phyloP scores from a whole-genome alignment of 37 sponge, comb jelly and placozoan genomes.

The Dysidea cf. avara region DNA sequence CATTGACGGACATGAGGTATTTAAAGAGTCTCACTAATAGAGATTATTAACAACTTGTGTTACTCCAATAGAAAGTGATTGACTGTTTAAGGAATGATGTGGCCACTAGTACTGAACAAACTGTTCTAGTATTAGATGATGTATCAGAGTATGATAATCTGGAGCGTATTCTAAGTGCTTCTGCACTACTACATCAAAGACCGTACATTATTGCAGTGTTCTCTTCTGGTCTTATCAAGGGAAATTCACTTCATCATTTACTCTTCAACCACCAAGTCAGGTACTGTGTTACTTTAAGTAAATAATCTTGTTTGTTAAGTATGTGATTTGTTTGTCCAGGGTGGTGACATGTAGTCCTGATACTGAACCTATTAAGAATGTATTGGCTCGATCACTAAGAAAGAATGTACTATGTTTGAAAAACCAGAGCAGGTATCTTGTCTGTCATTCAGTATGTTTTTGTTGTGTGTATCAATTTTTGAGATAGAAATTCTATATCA shows the following conservation, averaged over 20 bases:
- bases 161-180: slow-evolving; percentile 48
- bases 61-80: no score
- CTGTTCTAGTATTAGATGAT: slow-evolving; percentile 51
- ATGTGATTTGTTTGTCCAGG: slow-evolving; percentile 9
- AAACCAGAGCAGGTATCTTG: background rate
- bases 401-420: slow-evolving; percentile 38
- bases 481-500: no score
- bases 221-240: slow-evolving; percentile 36
- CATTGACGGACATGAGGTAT: background rate
- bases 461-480: background rate
- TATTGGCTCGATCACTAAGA: slow-evolving; percentile 69
- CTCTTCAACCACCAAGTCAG: slow-evolving; percentile 60
- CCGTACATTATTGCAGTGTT: slow-evolving; percentile 72
- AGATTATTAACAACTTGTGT: no score
- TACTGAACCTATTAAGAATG: slow-evolving; percentile 51
- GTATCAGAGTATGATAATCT: slow-evolving; percentile 47
- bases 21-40: no score
- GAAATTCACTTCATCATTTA: slow-evolving; percentile 59
- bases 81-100: no score
- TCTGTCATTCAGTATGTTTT: background rate
- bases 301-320: background rate
- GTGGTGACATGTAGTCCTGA: slow-evolving; percentile 71
- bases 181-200: slow-evolving; percentile 18
- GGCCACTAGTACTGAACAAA: slow-evolving; percentile 18
- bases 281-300: slow-evolving; percentile 10